phyloP scores from a whole-genome alignment of 2,888 invertebrate species.

The Physocephala rufipes region DNA sequence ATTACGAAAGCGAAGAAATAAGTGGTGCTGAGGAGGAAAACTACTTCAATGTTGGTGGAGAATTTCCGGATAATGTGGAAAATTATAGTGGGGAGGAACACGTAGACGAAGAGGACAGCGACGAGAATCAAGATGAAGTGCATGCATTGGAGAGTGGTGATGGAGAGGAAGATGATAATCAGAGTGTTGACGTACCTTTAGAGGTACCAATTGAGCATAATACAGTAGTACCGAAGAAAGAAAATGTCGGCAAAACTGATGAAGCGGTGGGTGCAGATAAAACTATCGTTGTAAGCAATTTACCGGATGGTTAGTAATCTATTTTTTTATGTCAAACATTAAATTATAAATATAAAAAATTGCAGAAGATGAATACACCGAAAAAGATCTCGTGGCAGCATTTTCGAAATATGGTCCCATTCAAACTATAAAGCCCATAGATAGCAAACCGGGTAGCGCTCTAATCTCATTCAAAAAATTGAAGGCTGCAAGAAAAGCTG shows the following conservation, averaged over 20 bases:
- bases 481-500: conserved; percentile 48
- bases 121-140: conserved; percentile 40
- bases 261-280: conserved; percentile 36
- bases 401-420: conserved; percentile 55
- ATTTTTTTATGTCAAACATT: neutral
- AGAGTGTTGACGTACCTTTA: conserved; percentile 47
- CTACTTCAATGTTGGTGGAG: conserved; percentile 41
- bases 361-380: conserved; percentile 47
- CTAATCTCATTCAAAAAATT: conserved; percentile 48
- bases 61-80: conserved; percentile 3
- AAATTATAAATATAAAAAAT: neutral
- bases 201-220: conserved; percentile 48
- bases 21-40: conserved; percentile 37
- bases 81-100: too few relatives aligned
- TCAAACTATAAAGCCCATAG: conserved; percentile 42
- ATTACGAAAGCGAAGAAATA: conserved; percentile 46
- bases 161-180: conserved; percentile 33
- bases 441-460: conserved; percentile 27
- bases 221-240: conserved; percentile 48
- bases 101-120: conserved; percentile 36
- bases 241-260: conserved; percentile 41
- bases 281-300: conserved; percentile 44
- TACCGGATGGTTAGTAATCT: conserved; percentile 51
- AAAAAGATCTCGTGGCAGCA: conserved; percentile 48
- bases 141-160: conserved; percentile 30